Conservation (phyloP, 2,888 invertebrate genomes). For the Andrena haemorrhoa region DNA sequence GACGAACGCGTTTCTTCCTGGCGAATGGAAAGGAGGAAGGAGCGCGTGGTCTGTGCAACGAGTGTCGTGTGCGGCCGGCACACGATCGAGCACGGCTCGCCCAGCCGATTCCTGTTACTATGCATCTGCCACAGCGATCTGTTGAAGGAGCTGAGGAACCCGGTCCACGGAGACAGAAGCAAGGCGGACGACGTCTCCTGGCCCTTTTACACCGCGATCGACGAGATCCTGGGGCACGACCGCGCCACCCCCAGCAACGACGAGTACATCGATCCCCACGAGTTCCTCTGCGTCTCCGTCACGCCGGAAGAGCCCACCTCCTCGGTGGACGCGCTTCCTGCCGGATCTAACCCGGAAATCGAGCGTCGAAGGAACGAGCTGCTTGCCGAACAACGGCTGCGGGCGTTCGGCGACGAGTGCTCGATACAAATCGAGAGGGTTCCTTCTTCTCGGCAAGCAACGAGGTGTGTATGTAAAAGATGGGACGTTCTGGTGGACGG, state of each 20-base stretch:
- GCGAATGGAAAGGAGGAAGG: no score
- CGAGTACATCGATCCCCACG: slow-evolving; percentile 76
- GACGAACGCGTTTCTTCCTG: slow-evolving; percentile 8
- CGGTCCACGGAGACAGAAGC: slow-evolving; percentile 80
- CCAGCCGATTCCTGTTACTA: slow-evolving; percentile 30
- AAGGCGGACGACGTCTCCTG: slow-evolving; percentile 80
- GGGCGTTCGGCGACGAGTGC: slow-evolving; percentile 10
- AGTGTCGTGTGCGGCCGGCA: neutral
- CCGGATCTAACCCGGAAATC: slow-evolving; percentile 45
- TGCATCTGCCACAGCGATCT: slow-evolving; percentile 60
- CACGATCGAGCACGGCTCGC: slow-evolving; percentile 14
- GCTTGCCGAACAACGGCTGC: slow-evolving; percentile 20
- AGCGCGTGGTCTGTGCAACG: neutral
- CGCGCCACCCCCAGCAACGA: slow-evolving; percentile 65
- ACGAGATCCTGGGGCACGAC: slow-evolving; percentile 75
- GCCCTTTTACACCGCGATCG: slow-evolving; percentile 80
- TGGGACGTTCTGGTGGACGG: neutral
- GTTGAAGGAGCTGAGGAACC: slow-evolving; percentile 79
- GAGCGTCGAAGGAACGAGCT: slow-evolving; percentile 25
- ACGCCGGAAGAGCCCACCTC: slow-evolving; percentile 62
- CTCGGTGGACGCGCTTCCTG: slow-evolving; percentile 49
- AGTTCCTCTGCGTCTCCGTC: slow-evolving; percentile 79
- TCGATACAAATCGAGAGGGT: slow-evolving; percentile 36
- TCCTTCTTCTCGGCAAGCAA: neutral
- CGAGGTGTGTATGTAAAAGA: slow-evolving; percentile 7